Evolutionary conservation across 2,797 vertebrate species (phyloP).

Genomic region (Potorous gilbertii): DNA sequence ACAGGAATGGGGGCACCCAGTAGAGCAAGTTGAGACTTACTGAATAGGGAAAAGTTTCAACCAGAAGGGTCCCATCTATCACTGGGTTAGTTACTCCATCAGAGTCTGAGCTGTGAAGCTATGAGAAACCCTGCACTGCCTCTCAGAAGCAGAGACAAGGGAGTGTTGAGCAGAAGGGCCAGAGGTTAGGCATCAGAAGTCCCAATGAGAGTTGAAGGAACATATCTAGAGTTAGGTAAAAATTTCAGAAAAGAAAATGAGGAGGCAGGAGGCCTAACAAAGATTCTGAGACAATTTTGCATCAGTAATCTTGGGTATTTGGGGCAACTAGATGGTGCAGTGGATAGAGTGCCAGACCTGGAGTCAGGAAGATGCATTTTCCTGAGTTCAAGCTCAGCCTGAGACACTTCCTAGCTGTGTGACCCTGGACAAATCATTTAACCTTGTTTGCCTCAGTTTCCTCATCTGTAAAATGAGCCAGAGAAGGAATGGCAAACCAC

Average conservation of each 20-base stretch:
- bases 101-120: not conserved
- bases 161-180: not conserved
- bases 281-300: not conserved
- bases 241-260: not conserved
- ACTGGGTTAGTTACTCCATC: not conserved
- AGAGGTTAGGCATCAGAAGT: not conserved
- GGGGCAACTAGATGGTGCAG: too few species aligned
- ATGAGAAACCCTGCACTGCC: not conserved
- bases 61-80: not conserved
- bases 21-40: not conserved
- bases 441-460: not conserved
- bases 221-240: not conserved
- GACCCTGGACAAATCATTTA: not conserved
- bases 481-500: not conserved
- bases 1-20: not conserved
- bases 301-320: not conserved
- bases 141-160: not conserved
- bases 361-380: not conserved
- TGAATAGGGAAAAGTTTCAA: not conserved
- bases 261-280: not conserved
- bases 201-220: not conserved
- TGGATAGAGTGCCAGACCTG: not conserved
- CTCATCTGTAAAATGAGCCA: not conserved
- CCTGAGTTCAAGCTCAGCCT: not conserved
- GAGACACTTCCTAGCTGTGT: not conserved